phyloP scores from a whole-genome alignment of 2,113 vertebrate species.

The Anolis sagrei region DNA sequence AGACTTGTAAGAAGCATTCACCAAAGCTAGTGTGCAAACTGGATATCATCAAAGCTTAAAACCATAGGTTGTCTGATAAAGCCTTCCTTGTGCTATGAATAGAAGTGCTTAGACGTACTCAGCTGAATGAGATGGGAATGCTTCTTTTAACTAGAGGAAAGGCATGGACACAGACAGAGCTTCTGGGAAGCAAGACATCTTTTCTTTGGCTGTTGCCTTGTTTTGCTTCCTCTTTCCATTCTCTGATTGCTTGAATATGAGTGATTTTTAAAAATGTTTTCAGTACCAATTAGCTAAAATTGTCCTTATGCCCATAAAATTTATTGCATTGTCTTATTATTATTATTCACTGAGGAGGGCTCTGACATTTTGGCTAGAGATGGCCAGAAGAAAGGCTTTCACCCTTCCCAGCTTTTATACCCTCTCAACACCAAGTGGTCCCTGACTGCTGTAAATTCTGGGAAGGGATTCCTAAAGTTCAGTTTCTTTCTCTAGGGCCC shows the following conservation, averaged over 20 bases:
- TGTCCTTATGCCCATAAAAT: background rate
- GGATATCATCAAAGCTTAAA: conserved; percentile 54
- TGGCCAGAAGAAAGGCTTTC: conserved; percentile 54
- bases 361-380: conserved; percentile 37
- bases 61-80: conserved; percentile 61
- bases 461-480: conserved; percentile 48
- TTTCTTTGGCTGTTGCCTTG: conserved; percentile 4
- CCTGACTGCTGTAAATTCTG: conserved; percentile 49
- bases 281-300: conserved; percentile 37
- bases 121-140: conserved; percentile 61
- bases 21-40: background rate
- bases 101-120: conserved; percentile 55
- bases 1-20: background rate
- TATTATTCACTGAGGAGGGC: conserved; percentile 15
- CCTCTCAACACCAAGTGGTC: background rate
- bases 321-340: conserved; percentile 44
- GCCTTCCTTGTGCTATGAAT: conserved; percentile 63
- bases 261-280: conserved; percentile 54
- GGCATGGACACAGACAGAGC: conserved; percentile 12
- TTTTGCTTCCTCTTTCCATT: conserved; percentile 61
- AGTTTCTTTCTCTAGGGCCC: conserved; percentile 59
- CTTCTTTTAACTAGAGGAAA: conserved; percentile 51
- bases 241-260: conserved; percentile 50
- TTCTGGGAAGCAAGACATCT: conserved; percentile 30
- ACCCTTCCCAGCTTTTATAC: conserved; percentile 59